Conservation (phyloP, 2,113 vertebrate genomes). For the Lamprologus ornatipinnis region DNA sequence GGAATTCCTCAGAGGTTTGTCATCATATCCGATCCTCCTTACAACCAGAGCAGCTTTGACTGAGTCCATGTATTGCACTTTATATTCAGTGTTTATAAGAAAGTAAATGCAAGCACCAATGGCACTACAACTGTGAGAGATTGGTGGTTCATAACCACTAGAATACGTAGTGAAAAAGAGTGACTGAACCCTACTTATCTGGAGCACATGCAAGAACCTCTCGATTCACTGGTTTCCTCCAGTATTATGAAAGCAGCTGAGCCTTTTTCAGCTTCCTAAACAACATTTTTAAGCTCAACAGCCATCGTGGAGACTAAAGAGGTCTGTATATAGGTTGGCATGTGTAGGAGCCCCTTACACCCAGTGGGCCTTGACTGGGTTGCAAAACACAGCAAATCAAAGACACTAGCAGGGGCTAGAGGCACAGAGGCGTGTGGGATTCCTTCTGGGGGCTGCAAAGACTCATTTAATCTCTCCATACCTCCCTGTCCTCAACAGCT, state of each 20-base stretch:
- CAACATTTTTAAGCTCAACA: conserved; percentile 1
- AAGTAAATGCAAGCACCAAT: background rate
- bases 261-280: conserved; percentile 22
- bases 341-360: conserved; percentile 19
- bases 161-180: background rate
- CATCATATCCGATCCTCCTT: conserved; percentile 7
- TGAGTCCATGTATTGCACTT: background rate
- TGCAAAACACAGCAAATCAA: conserved; percentile 50
- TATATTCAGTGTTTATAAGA: background rate
- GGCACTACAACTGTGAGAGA: background rate
- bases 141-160: background rate
- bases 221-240: background rate
- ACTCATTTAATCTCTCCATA: conserved; percentile 59
- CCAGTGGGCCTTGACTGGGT: background rate
- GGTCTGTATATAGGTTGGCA: conserved; percentile 20
- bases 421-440: conserved; percentile 44
- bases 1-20: conserved; percentile 23
- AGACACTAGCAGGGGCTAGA: conserved; percentile 36
- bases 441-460: conserved; percentile 47
- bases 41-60: background rate
- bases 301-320: conserved; percentile 1
- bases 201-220: background rate
- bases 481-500: conserved; percentile 63
- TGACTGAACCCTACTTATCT: background rate
- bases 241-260: background rate